Base-by-base conservation (phyloP, 1,140 invertebrate genomes). In the Diorhabda carinulata region DNA sequence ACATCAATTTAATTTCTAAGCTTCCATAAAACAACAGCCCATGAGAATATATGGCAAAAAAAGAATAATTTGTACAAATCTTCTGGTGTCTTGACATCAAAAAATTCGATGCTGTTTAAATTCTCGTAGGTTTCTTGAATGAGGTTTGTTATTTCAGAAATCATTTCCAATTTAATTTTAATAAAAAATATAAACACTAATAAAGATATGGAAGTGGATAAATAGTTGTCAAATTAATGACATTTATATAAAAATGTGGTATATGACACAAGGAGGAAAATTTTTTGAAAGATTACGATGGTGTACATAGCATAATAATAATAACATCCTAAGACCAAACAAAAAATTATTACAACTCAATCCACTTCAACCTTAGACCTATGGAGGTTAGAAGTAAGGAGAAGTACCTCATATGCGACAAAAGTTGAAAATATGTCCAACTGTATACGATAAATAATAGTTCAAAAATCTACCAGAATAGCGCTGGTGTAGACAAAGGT, bases 31-130 rank as follows among this genome's bases (percentile, higher is more conserved):
- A 78, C 67, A 4, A 76, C 72, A 1, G 67, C 47, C 76, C 76
- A 78, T 4, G 76, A 78, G 43, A 78, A 78, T 45, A 78, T 66
- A 56, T 78, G 76, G 64, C 76, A 78, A 41, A 78, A 76, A 58
- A 78, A 70, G 64, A 78, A 78, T 56, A 78, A 61, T 66, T 74
- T 76, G 70, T 78, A 78, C 9, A 78, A 64, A 73, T 78, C 76
- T 42, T 76, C 76, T 43, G 73, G 66, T 0, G 73, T 75, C 66
- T 73, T 71, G 9, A 78, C 66, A 64, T 78, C 76, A 61, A 75
- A 78, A 9, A 73, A 4, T 61, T 74, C 64, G 4, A 74, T 25
- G 60, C 67, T 72, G 6, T 67, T 67, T 7, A 73, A 43, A 61
- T 73, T 73, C 40, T 5, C 57, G 3, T 47, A 62, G 10, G 64